Evolutionary conservation across 37 sponge, comb jelly and placozoan genomes (phyloP), one percentile per base, ranked within the genome.

Genomic region (Bolinopsis microptera): DNA sequence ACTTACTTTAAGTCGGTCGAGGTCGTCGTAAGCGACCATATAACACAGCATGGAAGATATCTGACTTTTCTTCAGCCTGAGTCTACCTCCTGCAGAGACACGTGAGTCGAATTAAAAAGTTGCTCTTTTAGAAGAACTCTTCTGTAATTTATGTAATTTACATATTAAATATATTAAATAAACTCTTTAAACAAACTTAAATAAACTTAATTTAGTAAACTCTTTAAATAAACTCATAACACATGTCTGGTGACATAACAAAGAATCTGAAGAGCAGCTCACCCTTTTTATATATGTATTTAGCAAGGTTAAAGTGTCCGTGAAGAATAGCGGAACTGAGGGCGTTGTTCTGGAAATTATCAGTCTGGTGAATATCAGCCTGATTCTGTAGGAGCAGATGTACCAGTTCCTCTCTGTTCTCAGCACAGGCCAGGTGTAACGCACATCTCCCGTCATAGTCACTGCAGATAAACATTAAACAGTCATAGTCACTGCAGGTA

Each of bases 391-490:
- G 41, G 28, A 86, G 90, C 3, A 86, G 90, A 21, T 18, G 41
- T 18, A 86, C 90, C 41, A 86, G 9, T n/a, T 86, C 61, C n/a
- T 13, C 36, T 38, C 36, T 24, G 48, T 86, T 86, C 61, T 86
- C 90, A 1, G 90, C 90, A 40, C 36, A 28, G 3, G 90, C 90
- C 0, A 86, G 34, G 48, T 86, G 90, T 9, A 86, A 48, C 0
- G 90, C 90, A 40, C 90, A 86, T n/a, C 90, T 13, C 1, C 90
- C 90, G 30, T 86, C 35, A 48, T 86, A 86, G 90, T 86, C 35
- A 34, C 90, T 39, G 90, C 28, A n/a, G 75, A n/a, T 23, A 67
- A 21, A 21, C 18, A 67, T 13, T 13, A 21, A 67, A 21, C 21
- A 22, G 68, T n/a, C n/a, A n/a, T n/a, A n/a, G n/a, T n/a, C n/a